phyloP scores from a whole-genome alignment of 2,888 invertebrate species.

The Peribatodes rhomboidaria region DNA sequence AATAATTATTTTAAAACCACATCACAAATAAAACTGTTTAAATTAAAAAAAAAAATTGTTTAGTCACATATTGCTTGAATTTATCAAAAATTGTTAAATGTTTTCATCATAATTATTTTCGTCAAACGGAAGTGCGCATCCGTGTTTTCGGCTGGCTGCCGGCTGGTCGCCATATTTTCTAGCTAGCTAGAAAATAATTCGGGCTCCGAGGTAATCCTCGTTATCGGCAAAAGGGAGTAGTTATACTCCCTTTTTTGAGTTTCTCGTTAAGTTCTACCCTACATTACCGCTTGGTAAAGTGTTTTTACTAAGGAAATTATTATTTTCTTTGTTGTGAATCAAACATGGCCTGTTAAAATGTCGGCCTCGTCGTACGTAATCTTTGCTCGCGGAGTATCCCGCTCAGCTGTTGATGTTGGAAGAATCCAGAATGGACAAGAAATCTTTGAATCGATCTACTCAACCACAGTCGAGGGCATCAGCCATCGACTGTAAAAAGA shows the following conservation, averaged over 20 bases:
- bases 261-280: conserved; percentile 63
- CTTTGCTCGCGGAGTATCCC: conserved; percentile 90
- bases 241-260: conserved; percentile 86
- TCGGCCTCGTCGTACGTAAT: conserved; percentile 88
- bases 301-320: conserved; percentile 62
- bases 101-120: conserved; percentile 6
- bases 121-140: conserved; percentile 79
- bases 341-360: conserved; percentile 95
- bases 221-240: conserved; percentile 89
- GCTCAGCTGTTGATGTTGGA: conserved; percentile 85
- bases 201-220: conserved; percentile 87
- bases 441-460: conserved; percentile 89
- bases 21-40: conserved; percentile 13
- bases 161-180: conserved; percentile 90
- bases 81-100: background rate
- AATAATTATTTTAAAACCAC: background rate
- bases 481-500: conserved; percentile 91
- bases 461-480: conserved; percentile 90
- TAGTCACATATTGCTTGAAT: conserved; percentile 17
- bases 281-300: conserved; percentile 72
- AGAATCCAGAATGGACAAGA: conserved; percentile 91
- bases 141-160: conserved; percentile 77
- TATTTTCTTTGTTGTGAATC: conserved; percentile 85
- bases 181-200: conserved; percentile 85
- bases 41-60: conserved; percentile 24